These are phyloP conservation scores for Sylvilagus bachmani DNA, from an alignment of 2,113 vertebrate genomes.

Conservation along the genomic window DNA sequence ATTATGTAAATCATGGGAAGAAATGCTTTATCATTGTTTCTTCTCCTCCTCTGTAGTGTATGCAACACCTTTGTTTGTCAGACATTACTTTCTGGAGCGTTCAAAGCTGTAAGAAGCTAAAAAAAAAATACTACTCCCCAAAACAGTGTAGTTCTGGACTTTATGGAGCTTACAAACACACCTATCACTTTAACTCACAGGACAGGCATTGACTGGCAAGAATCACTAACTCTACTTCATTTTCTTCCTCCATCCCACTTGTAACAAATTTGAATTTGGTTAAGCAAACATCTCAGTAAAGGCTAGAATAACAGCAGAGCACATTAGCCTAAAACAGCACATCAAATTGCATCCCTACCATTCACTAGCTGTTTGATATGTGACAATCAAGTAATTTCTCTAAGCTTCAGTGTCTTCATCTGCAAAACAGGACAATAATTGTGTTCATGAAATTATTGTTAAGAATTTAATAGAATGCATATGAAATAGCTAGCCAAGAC, in stretches of 20 bases:
- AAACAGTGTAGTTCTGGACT: not conserved
- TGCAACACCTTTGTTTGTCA: not conserved
- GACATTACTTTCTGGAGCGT: not conserved
- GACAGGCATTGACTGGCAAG: not conserved
- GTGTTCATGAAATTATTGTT: not conserved
- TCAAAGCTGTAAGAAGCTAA: not conserved
- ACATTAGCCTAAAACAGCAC: constrained; percentile 12
- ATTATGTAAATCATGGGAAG: not conserved
- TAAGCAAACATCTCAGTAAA: constrained; percentile 35
- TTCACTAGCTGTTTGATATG: not conserved
- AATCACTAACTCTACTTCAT: not conserved
- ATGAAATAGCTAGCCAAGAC: not conserved
- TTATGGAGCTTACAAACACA: not conserved
- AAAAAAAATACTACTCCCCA: not conserved
- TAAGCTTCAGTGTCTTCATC: constrained; percentile 1
- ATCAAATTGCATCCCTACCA: not conserved
- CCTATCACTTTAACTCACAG: not conserved
- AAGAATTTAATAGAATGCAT: constrained; percentile 31
- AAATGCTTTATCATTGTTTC: not conserved
- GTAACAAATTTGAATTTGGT: constrained; percentile 5
- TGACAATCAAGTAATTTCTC: constrained; percentile 10
- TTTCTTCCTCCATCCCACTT: not conserved
- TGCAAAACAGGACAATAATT: constrained; percentile 24
- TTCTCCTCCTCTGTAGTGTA: not conserved
- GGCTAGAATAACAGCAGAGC: not conserved